phyloP scores from a whole-genome alignment of 2,113 vertebrate species.

The Garra rufa region DNA sequence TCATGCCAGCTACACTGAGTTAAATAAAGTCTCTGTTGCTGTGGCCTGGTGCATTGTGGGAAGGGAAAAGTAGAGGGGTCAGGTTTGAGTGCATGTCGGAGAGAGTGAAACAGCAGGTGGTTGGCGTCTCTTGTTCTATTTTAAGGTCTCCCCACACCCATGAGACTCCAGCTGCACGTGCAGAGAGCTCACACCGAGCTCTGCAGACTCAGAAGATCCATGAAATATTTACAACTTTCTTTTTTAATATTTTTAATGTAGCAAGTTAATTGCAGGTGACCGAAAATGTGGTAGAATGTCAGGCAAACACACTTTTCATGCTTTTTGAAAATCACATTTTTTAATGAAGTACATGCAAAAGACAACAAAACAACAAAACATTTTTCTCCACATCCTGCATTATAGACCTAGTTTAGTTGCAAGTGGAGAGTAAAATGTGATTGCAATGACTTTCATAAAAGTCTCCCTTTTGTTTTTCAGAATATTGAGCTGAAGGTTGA shows the following conservation, averaged over 20 bases:
- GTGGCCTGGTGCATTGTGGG: slow-evolving; percentile 27
- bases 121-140: slow-evolving; percentile 60
- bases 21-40: slow-evolving; percentile 65
- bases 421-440: background rate
- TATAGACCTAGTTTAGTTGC: background rate
- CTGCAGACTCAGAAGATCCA: background rate
- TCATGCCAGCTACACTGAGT: slow-evolving; percentile 45
- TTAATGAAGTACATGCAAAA: background rate
- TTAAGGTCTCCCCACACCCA: slow-evolving; percentile 45
- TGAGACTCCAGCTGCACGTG: slow-evolving; percentile 54
- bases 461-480: slow-evolving; percentile 69
- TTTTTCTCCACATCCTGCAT: background rate
- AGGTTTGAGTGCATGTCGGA: slow-evolving; percentile 8
- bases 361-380: background rate
- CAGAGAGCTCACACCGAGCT: background rate
- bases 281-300: background rate
- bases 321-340: background rate
- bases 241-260: background rate
- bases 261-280: background rate
- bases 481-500: slow-evolving; percentile 96
- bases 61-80: background rate
- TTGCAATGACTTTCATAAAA: background rate
- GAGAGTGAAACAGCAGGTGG: slow-evolving; percentile 61
- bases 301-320: background rate
- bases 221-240: background rate